Conservation (phyloP, 2,113 vertebrate species). For the Tachysurus fulvidraco region DNA sequence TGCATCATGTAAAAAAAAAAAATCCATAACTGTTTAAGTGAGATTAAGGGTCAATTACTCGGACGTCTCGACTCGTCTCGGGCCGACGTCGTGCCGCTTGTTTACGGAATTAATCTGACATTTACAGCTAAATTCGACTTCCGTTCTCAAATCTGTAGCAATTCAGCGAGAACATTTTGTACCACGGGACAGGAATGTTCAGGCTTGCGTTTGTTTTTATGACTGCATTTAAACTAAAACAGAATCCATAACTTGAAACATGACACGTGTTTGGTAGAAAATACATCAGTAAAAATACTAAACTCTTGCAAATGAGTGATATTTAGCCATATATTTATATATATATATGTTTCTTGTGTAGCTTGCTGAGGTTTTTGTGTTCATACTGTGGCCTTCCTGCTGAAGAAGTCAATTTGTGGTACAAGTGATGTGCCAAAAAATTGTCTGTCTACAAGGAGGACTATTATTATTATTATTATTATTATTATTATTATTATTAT, state of each 20-base stretch:
- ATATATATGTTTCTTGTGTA: background rate
- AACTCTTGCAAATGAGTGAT: background rate
- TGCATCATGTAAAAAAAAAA: conserved; percentile 2
- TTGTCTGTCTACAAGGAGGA: background rate
- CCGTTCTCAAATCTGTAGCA: background rate
- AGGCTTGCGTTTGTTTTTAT: background rate
- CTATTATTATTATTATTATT: background rate
- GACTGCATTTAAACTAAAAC: background rate
- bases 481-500: background rate
- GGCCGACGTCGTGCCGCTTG: background rate
- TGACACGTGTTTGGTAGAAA: background rate
- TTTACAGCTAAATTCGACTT: background rate
- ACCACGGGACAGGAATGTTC: background rate
- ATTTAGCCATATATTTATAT: background rate
- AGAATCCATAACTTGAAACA: background rate
- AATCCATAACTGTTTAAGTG: background rate
- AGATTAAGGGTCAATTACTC: conserved; percentile 28
- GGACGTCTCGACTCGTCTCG: background rate
- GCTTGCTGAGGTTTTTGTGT: too few species aligned
- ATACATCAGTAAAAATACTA: background rate
- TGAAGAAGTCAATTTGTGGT: background rate
- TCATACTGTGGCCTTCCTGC: background rate
- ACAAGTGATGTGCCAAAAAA: background rate
- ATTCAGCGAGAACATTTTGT: background rate
- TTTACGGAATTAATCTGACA: background rate